Conservation (phyloP, 2,797 vertebrate species). For the Allobates femoralis region DNA sequence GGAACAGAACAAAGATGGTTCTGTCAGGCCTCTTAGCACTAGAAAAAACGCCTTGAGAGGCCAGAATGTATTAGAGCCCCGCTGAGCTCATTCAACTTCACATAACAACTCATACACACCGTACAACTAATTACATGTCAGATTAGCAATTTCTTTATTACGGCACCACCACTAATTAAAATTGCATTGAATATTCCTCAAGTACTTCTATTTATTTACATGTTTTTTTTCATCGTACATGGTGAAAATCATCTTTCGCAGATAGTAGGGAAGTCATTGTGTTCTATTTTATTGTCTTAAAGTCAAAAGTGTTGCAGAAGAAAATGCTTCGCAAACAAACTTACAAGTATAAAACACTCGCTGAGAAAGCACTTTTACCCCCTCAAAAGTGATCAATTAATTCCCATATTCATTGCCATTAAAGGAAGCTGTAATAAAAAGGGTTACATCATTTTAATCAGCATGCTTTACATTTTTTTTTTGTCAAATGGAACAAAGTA, state of each 20-base stretch:
- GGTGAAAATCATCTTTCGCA: conserved; percentile 55
- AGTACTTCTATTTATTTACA: conserved; percentile 86
- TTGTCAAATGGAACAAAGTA: conserved; percentile 79
- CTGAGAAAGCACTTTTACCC: conserved; percentile 65
- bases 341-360: conserved; percentile 52
- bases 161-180: conserved; percentile 93
- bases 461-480: conserved; percentile 77
- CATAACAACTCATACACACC: conserved; percentile 75
- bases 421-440: conserved; percentile 73
- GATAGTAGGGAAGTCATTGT: conserved; percentile 25
- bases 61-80: conserved; percentile 82
- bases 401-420: conserved; percentile 64
- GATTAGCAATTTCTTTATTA: conserved; percentile 88
- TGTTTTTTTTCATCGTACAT: conserved; percentile 59
- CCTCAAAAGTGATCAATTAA: conserved; percentile 66
- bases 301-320: neutral
- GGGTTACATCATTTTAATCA: conserved; percentile 81
- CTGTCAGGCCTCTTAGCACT: conserved; percentile 78
- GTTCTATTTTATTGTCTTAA: conserved; percentile 35
- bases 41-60: conserved; percentile 80
- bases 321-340: conserved; percentile 53
- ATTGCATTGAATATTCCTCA: conserved; percentile 90
- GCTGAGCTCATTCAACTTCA: conserved; percentile 81
- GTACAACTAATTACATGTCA: conserved; percentile 90
- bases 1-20: conserved; percentile 88